Evolutionary conservation across 2,113 vertebrate species (phyloP).

Genomic region (Myotis davidii): DNA sequence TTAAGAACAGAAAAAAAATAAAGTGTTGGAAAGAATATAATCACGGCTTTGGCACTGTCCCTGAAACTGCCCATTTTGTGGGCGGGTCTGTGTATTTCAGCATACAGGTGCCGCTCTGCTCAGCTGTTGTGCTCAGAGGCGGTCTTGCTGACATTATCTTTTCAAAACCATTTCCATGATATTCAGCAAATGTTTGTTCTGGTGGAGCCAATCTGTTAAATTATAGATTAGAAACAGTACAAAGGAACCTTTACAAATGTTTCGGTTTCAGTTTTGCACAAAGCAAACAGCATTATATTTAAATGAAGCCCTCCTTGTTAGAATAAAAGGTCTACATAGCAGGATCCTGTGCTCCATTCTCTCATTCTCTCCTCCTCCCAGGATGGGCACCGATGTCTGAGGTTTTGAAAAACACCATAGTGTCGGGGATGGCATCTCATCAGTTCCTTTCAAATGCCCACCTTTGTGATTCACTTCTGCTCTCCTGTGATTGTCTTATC

Average conservation of each 20-base stretch:
- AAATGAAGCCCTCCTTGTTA: constrained; percentile 46
- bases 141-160: constrained; percentile 69
- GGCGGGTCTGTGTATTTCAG: background rate
- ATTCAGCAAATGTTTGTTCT: constrained; percentile 70
- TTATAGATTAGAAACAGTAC: constrained; percentile 74
- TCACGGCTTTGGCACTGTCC: background rate
- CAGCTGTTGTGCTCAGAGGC: constrained; percentile 2
- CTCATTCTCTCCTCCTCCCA: background rate
- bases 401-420: background rate
- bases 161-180: constrained; percentile 66
- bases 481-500: background rate
- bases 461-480: background rate
- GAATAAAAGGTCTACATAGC: constrained; percentile 14
- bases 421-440: background rate
- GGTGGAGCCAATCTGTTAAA: constrained; percentile 76
- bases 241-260: constrained; percentile 64
- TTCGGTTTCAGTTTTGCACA: constrained; percentile 43
- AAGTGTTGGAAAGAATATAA: background rate
- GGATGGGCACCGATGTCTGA: background rate
- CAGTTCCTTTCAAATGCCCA: background rate
- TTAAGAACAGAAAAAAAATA: background rate
- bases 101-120: constrained; percentile 39
- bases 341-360: background rate
- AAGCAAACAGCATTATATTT: constrained; percentile 45
- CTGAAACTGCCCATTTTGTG: constrained; percentile 22